Evolutionary conservation across 2,888 invertebrate genomes (phyloP), one percentile per base, ranked within the genome.

Genomic region (Dasypolia templi): DNA sequence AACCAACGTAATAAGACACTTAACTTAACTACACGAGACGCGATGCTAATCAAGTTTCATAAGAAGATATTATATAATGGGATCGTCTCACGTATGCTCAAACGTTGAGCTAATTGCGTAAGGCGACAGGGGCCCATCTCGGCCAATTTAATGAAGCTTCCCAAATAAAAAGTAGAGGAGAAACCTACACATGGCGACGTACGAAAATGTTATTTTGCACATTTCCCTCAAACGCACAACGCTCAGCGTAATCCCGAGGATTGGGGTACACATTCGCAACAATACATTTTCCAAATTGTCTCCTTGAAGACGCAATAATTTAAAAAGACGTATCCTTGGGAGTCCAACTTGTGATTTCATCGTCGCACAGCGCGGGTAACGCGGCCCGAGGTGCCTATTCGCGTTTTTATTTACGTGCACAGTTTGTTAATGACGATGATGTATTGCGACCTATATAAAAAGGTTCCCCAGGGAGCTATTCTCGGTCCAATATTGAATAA

Each of bases 211-310:
- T 93, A 92, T 93, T 93, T 91, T 87, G 86, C 89, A 89, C 90
- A 91, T 92, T 91, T 86, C 90, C 89, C 88, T 88, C 86, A 89
- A 91, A 91, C 92, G 89, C 88, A 86, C 88, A 86, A 77, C 90
- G 87, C 89, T 86, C 85, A 88, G 83, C 86, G 91, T 94, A 93
- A 94, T 94, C 93, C 92, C 85, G 81, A 76, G 90, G 91, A 92
- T 92, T 90, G 89, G 89, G 89, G 88, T 89, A 89, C 88, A 88
- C 88, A 89, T 89, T 88, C 87, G 82, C 90, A 85, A 91, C 91
- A 90, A 94, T 94, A 94, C 94, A 93, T 94, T 94, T 91, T 86
- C 90, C 85, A 93, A 95, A 95, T 95, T 94, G 94, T 95, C 92
- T 92, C 91, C 92, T 89, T 92, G 92, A 94, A 94, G 90, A 91